Base-by-base conservation (phyloP, 2,888 invertebrate genomes). In the Stenchaetothrips biformis region DNA sequence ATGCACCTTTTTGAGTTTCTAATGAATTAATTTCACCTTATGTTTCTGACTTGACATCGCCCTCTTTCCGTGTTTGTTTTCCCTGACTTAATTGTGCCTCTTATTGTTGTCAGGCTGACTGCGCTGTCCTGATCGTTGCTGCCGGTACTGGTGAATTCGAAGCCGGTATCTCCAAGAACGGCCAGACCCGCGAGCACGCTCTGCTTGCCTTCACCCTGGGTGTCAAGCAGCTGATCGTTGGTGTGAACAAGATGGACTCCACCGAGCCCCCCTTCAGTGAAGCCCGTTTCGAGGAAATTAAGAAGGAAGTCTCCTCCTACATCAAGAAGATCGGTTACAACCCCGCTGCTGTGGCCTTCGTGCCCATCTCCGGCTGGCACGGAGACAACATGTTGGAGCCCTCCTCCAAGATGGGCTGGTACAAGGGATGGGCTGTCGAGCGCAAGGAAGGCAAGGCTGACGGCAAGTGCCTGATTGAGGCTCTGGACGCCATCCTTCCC, bases 321-420 rank as follows among this genome's bases (percentile, higher is more conserved):
- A 97, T 99, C 88, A 99, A 99, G 92, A 99, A 99, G 90, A 98
- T 99, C 85, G 99, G 99, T 89, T 99, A 99, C 92, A 99, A 99
- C 89, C 98, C 99, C 83, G 94, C 94, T 84, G 93, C 95, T 80
- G 98, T 99, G 85, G 94, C 99, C 83, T 99, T 99, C 89, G 98
- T 99, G 83, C 99, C 99, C 86, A 99, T 99, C 89, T 99, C 99
- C 86, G 99, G 99, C 86, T 99, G 98, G 98, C 96, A 98, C 88
- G 99, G 99, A 88, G 99, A 99, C 90, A 99, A 99, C 93, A 99
- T 99, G 98, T 90, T 99, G 89, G 99, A 99, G 90, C 88, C 92
- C 83, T 97, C 97, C 81, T 89, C 90, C 86, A 99, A 98, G 89
- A 99, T 98, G 96, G 89, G 92, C 84, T 98, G 98, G 98, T 91